Conservation (phyloP, 2,797 vertebrate genomes). For the Clarias pachynema region DNA sequence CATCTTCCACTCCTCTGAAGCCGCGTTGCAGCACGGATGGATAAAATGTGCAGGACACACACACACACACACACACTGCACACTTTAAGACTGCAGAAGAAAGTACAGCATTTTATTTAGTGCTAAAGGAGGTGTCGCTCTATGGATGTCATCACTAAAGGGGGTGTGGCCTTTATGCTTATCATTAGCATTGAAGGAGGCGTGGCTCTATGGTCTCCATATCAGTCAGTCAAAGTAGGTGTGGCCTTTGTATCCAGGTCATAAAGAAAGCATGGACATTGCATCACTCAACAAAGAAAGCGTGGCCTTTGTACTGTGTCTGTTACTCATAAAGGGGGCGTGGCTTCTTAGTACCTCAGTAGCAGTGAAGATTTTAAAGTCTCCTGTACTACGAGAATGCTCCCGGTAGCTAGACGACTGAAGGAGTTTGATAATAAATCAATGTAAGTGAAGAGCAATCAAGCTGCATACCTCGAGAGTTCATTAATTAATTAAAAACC, state of each 20-base stretch:
- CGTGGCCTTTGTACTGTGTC: neutral
- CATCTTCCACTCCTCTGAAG: slow-evolving; percentile 5
- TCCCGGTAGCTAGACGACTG: neutral
- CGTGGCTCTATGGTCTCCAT: neutral
- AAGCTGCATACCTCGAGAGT: neutral
- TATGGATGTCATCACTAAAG: neutral
- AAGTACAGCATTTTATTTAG: neutral
- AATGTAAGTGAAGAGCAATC: neutral
- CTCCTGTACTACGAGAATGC: neutral
- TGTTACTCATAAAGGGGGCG: neutral
- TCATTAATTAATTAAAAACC: neutral
- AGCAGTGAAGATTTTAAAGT: neutral
- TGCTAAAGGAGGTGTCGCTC: neutral
- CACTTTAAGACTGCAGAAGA: neutral
- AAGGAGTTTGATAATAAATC: neutral
- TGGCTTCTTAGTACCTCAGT: neutral
- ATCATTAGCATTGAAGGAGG: neutral
- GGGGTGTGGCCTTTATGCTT: neutral
- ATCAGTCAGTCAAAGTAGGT: neutral
- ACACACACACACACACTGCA: neutral
- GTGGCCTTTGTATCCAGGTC: neutral
- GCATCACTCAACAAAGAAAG: neutral
- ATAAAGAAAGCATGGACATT: neutral
- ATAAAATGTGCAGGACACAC: neutral
- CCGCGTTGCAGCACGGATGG: neutral